phyloP scores from a whole-genome alignment of 2,113 vertebrate species.

The Okapia johnstoni region DNA sequence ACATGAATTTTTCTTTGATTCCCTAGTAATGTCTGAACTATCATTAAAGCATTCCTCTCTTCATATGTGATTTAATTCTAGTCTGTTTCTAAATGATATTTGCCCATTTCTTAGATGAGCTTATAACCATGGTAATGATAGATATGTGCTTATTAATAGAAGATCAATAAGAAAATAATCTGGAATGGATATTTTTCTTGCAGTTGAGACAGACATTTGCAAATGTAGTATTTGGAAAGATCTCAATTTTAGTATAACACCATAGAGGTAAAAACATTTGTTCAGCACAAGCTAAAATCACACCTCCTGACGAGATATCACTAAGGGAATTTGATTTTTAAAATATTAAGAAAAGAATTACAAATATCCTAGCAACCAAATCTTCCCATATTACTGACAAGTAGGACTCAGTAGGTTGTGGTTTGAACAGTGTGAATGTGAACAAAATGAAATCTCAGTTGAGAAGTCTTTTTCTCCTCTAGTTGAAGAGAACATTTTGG shows the following conservation, averaged over 20 bases:
- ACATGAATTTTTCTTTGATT: slow-evolving; percentile 46
- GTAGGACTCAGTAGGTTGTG: background rate
- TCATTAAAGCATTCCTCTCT: slow-evolving; percentile 38
- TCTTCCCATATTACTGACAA: slow-evolving; percentile 20
- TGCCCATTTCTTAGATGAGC: slow-evolving; percentile 38
- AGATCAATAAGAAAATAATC: slow-evolving; percentile 20
- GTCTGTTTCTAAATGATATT: slow-evolving; percentile 42
- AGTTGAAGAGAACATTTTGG: background rate
- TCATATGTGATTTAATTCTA: slow-evolving; percentile 45
- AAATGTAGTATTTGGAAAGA: slow-evolving; percentile 11
- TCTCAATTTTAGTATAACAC: slow-evolving; percentile 28
- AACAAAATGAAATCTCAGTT: slow-evolving; percentile 9
- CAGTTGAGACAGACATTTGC: slow-evolving; percentile 10
- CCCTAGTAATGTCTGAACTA: slow-evolving; percentile 22
- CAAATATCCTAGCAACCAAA: background rate
- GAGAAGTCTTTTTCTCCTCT: background rate
- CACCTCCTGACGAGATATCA: slow-evolving; percentile 29
- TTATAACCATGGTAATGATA: slow-evolving; percentile 9
- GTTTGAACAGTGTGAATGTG: slow-evolving; percentile 27
- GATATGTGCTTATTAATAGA: background rate
- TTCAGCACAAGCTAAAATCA: slow-evolving; percentile 45
- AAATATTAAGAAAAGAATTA: background rate
- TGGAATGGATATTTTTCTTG: slow-evolving; percentile 24
- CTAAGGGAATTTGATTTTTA: slow-evolving; percentile 28
- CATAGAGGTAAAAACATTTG: slow-evolving; percentile 51